These are phyloP conservation scores for Pipistrellus pygmaeus DNA, from an alignment of 2,797 vertebrate species.

Conservation along the genomic window DNA sequence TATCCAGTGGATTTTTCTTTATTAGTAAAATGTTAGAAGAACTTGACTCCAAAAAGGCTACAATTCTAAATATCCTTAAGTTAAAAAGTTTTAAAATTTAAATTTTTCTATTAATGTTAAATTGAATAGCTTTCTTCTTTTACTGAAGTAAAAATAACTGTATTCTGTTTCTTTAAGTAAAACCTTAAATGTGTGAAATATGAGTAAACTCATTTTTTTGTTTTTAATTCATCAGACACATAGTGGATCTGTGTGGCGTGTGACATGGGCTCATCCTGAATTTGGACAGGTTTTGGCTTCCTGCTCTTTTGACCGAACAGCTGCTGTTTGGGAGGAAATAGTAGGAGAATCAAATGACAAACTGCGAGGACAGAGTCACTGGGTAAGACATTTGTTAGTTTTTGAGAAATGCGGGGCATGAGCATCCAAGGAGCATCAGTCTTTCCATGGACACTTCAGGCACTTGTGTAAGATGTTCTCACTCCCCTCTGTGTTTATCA, in stretches of 20 bases:
- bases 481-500: background rate
- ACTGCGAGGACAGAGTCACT: constrained; percentile 97
- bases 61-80: constrained; percentile 23
- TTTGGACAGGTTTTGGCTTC: constrained; percentile 98
- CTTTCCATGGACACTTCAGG: background rate
- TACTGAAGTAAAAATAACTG: constrained; percentile 24
- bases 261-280: constrained; percentile 99
- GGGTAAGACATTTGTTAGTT: constrained; percentile 89
- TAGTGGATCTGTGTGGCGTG: constrained; percentile 98
- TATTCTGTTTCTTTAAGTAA: constrained; percentile 30
- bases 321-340: constrained; percentile 99
- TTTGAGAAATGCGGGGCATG: background rate
- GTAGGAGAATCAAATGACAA: constrained; percentile 99
- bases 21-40: constrained; percentile 26
- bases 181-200: constrained; percentile 3
- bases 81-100: constrained; percentile 35
- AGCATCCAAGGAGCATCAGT: background rate
- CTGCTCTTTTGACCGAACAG: constrained; percentile 98
- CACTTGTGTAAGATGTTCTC: background rate
- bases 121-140: background rate
- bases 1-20: constrained; percentile 12
- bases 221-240: constrained; percentile 91
- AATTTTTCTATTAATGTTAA: constrained; percentile 21
- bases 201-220: constrained; percentile 3
- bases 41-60: background rate